Conservation (phyloP, 2,888 invertebrate genomes). For the Tridacna gigas region DNA sequence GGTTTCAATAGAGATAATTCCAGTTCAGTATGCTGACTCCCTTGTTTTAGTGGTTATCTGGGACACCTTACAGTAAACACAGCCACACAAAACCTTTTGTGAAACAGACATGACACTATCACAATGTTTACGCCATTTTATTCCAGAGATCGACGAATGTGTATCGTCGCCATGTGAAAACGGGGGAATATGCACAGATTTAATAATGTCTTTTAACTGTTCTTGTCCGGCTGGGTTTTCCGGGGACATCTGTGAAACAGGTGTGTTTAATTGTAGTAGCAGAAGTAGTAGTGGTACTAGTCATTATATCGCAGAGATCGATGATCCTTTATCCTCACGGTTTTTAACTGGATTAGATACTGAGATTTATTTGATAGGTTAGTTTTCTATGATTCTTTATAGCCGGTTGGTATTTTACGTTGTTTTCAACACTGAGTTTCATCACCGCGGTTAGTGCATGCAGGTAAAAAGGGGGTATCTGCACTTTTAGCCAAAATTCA, state of each 20-base stretch:
- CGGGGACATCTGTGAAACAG: neutral
- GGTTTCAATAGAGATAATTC: too few relatives aligned
- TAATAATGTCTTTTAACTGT: neutral
- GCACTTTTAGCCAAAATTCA: too few relatives aligned
- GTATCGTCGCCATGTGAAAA: neutral
- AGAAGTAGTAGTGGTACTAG: neutral
- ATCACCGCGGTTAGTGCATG: too few relatives aligned
- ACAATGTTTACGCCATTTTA: neutral
- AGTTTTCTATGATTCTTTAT: too few relatives aligned
- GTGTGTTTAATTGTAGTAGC: neutral
- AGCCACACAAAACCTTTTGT: too few relatives aligned
- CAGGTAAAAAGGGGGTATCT: too few relatives aligned
- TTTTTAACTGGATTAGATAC: neutral
- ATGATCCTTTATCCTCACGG: neutral
- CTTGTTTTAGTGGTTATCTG: too few relatives aligned
- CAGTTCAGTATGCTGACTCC: too few relatives aligned
- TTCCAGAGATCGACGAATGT: slow-evolving; percentile 16
- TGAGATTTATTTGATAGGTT: neutral
- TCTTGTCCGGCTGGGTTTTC: neutral
- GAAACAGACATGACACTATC: too few relatives aligned
- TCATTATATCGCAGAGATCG: neutral
- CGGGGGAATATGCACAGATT: neutral
- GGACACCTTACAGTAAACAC: too few relatives aligned
- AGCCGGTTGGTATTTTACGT: too few relatives aligned
- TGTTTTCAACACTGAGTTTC: too few relatives aligned